Evolutionary conservation across 2,797 vertebrate genomes (phyloP).

Genomic region (Centroberyx gerrardi): DNA sequence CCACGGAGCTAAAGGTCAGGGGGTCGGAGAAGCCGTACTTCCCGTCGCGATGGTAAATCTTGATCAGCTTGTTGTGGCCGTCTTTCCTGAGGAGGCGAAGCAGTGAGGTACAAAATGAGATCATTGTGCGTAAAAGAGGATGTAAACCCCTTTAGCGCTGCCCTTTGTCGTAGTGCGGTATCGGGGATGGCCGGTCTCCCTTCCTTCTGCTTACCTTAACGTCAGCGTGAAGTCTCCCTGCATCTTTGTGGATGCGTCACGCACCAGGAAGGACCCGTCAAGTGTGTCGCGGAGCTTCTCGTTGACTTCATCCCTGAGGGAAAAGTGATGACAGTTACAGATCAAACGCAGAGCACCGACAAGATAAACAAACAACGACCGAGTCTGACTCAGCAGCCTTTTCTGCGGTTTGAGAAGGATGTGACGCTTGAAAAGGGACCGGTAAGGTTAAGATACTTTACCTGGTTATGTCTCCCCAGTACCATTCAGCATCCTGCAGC

Average conservation of each 20-base stretch:
- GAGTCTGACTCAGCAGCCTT: background rate
- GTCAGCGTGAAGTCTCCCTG: constrained; percentile 97
- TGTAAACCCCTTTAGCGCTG: background rate
- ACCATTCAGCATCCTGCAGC: constrained; percentile 96
- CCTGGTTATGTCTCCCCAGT: constrained; percentile 98
- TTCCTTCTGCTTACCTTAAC: constrained; percentile 83
- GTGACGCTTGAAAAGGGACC: background rate
- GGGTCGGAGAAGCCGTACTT: constrained; percentile 97
- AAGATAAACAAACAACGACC: background rate
- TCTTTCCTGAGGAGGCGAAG: constrained; percentile 88
- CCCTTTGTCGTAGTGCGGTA: background rate
- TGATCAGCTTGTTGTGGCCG: constrained; percentile 96
- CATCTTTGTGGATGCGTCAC: constrained; percentile 95
- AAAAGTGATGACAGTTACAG: constrained; percentile 29
- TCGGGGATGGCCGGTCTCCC: background rate
- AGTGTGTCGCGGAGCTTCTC: constrained; percentile 94
- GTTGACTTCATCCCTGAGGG: constrained; percentile 94
- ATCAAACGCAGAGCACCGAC: constrained; percentile 12
- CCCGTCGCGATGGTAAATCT: constrained; percentile 95
- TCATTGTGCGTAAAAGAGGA: background rate
- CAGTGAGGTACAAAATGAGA: background rate
- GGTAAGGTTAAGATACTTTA: constrained; percentile 65
- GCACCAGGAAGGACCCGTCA: constrained; percentile 96
- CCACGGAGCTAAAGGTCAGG: constrained; percentile 93
- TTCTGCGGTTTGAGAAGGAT: background rate